phyloP scores from a whole-genome alignment of 2,888 invertebrate genomes.

The Dynastes grantii region DNA sequence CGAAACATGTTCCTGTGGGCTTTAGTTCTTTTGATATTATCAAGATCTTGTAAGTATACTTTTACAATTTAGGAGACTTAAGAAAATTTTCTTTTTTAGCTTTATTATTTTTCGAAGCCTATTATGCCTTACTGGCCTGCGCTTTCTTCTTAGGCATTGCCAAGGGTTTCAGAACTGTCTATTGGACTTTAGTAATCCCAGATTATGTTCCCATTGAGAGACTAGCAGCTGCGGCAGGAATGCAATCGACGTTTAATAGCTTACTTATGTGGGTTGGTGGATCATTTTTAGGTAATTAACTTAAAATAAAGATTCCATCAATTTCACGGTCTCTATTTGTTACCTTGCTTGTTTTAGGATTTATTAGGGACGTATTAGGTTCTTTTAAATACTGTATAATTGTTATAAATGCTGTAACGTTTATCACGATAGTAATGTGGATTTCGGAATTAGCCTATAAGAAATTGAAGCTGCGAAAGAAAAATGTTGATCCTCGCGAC shows the following conservation, averaged over 20 bases:
- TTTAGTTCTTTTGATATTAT: slow-evolving; percentile 74
- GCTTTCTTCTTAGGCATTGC: slow-evolving; percentile 77
- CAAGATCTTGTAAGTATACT: slow-evolving; percentile 77
- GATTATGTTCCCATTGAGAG: slow-evolving; percentile 79
- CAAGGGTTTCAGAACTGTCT: slow-evolving; percentile 81
- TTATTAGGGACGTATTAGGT: slow-evolving; percentile 76
- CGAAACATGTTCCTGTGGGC: slow-evolving; percentile 79
- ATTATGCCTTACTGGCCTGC: slow-evolving; percentile 69
- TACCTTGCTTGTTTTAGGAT: slow-evolving; percentile 71
- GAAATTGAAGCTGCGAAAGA: slow-evolving; percentile 46
- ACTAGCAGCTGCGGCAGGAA: slow-evolving; percentile 79
- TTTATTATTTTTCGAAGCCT: slow-evolving; percentile 66
- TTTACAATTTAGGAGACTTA: slow-evolving; percentile 10
- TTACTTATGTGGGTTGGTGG: slow-evolving; percentile 76
- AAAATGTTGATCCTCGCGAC: neutral
- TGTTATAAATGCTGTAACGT: slow-evolving; percentile 76
- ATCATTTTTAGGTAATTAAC: slow-evolving; percentile 75
- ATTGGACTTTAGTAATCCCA: slow-evolving; percentile 80
- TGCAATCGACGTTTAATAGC: slow-evolving; percentile 82
- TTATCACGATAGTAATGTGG: slow-evolving; percentile 76
- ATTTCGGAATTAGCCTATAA: slow-evolving; percentile 67
- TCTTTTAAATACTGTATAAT: slow-evolving; percentile 76
- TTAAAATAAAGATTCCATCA: neutral
- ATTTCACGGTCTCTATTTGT: neutral
- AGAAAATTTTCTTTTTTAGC: slow-evolving; percentile 61